Evolutionary conservation across 2,797 vertebrate genomes (phyloP), one percentile per base, ranked within the genome.

Genomic region (Alca torda): DNA sequence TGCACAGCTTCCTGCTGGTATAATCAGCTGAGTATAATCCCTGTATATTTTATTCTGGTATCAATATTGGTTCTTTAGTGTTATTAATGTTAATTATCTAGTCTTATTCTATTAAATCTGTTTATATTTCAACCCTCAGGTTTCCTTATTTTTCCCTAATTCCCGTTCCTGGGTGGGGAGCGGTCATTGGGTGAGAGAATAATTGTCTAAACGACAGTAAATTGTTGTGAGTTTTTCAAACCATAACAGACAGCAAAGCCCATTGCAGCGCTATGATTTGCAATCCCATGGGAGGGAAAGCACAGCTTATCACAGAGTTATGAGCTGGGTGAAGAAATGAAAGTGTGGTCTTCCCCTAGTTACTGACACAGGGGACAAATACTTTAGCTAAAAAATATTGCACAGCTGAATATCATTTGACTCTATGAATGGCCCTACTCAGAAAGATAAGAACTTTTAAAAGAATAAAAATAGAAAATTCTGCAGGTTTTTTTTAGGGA

Each of bases 381-480:
- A 16, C 4, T 77, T 84, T 68, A 16, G 15, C 46, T 11, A 15
- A 68, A 31, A n/a, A 60, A 46, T 56, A 37, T 3, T 61, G 26
- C 50, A 68, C 26, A 48, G 25, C 3, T 51, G 68, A 77, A n/a
- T 59, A 54, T 39, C 1, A 26, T 53, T 61, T 78, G 50, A 0
- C 61, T 57, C 50, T n/a, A 2, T 51, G 17, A 84, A 82, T 72
- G 33, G 37, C 46, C 31, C 20, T 63, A 24, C 39, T 84, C 46
- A 41, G 39, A 76, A 89, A 94, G 75, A 80, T 37, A 95, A 91
- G 73, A 82, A 93, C 74, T 85, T 78, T 89, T 88, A 15, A 45
- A 87, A 88, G 75, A 92, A 68, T 68, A 78, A 59, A 95, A 91
- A 53, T 10, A 82, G 67, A 91, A 70, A 46, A 63, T 50, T 67